phyloP scores from a whole-genome alignment of 2,888 invertebrate genomes.

The Coleophora flavipennella region DNA sequence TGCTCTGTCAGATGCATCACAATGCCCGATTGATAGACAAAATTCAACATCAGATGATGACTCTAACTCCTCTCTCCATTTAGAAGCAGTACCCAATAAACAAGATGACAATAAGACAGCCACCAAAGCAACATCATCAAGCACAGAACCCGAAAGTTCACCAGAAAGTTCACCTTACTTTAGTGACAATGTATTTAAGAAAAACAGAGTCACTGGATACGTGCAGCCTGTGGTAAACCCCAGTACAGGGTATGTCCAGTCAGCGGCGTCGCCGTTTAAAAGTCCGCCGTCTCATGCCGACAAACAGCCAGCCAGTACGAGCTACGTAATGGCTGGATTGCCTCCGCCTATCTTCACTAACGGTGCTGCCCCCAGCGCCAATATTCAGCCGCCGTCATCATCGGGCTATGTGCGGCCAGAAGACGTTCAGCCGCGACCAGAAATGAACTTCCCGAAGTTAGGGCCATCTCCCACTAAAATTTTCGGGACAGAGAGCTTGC shows the following conservation, averaged over 20 bases:
- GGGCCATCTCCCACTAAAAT: conserved; percentile 44
- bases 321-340: conserved; percentile 61
- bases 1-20: conserved; percentile 55
- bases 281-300: conserved; percentile 22
- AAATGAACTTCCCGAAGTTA: conserved; percentile 44
- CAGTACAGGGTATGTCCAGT: conserved; percentile 40
- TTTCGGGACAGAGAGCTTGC: conserved; percentile 59
- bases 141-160: conserved; percentile 40
- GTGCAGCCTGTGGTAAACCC: conserved; percentile 28
- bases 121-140: conserved; percentile 33
- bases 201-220: conserved; percentile 20
- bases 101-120: conserved; percentile 26
- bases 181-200: conserved; percentile 42
- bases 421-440: conserved; percentile 45
- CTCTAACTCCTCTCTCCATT: conserved; percentile 51
- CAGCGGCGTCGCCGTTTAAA: conserved; percentile 30
- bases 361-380: conserved; percentile 31
- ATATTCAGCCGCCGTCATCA: conserved; percentile 32
- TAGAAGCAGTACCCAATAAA: conserved; percentile 43
- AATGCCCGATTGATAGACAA: conserved; percentile 47
- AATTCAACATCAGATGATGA: conserved; percentile 54
- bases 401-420: conserved; percentile 58
- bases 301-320: conserved; percentile 44
- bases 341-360: conserved; percentile 54
- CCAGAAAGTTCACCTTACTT: conserved; percentile 45